phyloP scores from a whole-genome alignment of 2,888 invertebrate species.

The Blera fallax region DNA sequence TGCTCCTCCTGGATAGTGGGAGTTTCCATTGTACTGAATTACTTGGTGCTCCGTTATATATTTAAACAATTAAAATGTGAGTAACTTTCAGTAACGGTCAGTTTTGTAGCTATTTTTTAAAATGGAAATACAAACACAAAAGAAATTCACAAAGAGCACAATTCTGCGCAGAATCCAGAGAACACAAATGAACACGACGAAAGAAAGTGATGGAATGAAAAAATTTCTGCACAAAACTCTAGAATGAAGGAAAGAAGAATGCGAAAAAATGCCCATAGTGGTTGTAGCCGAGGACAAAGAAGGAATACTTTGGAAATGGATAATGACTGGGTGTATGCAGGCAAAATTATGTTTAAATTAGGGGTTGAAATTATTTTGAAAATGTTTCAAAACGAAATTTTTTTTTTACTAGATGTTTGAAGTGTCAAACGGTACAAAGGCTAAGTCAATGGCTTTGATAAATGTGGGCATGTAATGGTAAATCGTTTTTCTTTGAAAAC shows the following conservation, averaged over 20 bases:
- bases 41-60: background rate
- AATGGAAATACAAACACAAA: conserved; percentile 31
- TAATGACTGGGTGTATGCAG: conserved; percentile 7
- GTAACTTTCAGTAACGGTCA: conserved; percentile 46
- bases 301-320: conserved; percentile 18
- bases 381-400: background rate
- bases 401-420: no score
- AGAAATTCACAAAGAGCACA: conserved; percentile 54
- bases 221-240: conserved; percentile 49
- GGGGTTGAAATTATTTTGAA: background rate
- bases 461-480: no score
- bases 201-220: conserved; percentile 46
- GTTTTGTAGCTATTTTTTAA: conserved; percentile 32
- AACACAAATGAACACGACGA: conserved; percentile 52
- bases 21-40: conserved; percentile 14
- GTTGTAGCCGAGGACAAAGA: conserved; percentile 26
- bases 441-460: no score
- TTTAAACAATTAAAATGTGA: conserved; percentile 15
- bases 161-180: conserved; percentile 51
- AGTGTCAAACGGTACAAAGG: no score
- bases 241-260: conserved; percentile 44
- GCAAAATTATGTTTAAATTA: background rate
- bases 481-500: no score
- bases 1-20: conserved; percentile 9
- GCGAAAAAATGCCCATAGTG: conserved; percentile 43